A percentile compares a stretch with the other conserved stretches of the same genome.
Conservation (phyloP, 2,888 invertebrate species). For the Clepsis dumicolana region DNA sequence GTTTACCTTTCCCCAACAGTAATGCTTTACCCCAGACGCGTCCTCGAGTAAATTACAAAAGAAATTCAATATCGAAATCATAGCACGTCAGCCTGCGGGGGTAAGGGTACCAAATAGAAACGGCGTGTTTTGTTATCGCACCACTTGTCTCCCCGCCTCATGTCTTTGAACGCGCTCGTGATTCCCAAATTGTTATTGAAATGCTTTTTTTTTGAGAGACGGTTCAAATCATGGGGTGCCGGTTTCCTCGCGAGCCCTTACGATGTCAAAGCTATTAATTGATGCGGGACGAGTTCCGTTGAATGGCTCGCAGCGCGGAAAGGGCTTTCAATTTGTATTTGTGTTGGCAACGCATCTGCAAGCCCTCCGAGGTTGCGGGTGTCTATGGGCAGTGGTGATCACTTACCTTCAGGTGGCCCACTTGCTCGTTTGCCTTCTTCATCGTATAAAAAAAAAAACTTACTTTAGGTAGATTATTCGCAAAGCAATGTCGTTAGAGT, state of each 20-base stretch:
- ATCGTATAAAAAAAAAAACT: too few species aligned
- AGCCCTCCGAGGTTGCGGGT: too few species aligned
- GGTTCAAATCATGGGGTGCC: background rate
- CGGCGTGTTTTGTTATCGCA: constrained; percentile 22
- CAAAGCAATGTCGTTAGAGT: too few species aligned
- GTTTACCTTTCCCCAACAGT: constrained; percentile 15
- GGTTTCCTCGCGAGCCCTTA: background rate
- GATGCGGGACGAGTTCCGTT: background rate
- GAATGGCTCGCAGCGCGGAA: background rate
- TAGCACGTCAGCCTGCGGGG: constrained; percentile 21
- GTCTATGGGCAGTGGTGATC: too few species aligned
- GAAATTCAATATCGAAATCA: constrained; percentile 40
- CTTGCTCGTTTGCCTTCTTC: too few species aligned
- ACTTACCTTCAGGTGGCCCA: too few species aligned
- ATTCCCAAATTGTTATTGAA: constrained; percentile 34
- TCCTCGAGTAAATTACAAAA: constrained; percentile 27
- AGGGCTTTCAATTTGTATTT: background rate
- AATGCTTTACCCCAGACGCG: background rate
- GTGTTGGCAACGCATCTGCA: too few species aligned
- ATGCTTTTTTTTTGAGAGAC: constrained; percentile 14
- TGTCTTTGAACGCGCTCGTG: background rate
- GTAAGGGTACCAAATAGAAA: constrained; percentile 14
- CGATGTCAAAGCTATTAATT: constrained; percentile 10
- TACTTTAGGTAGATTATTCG: too few species aligned
- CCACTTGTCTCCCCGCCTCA: constrained; percentile 24